Evolutionary conservation across 2,797 vertebrate species (phyloP), one percentile per base, ranked within the genome.

Genomic region (Ambastaia sidthimunki): DNA sequence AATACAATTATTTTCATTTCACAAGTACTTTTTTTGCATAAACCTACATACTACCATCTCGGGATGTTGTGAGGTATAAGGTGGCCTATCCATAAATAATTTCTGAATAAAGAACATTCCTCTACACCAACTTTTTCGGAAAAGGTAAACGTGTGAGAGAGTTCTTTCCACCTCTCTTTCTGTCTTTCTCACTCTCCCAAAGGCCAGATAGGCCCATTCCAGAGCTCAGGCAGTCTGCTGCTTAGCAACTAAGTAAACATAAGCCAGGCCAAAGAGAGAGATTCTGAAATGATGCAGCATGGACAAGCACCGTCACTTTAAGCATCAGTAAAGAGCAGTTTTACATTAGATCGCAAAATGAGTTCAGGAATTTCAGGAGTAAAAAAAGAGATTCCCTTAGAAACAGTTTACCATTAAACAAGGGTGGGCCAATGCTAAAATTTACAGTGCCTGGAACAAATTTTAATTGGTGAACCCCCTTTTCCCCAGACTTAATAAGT

Each of bases 191-290:
- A 63, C 67, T 60, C 79, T 82, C 73, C 67, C 65, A 65, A 72
- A 77, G 65, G 41, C 74, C 80, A 81, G 69, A 23, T 16, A 81
- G 76, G 59, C 52, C 71, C 87, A 88, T 88, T 86, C 85, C 84
- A 84, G 55, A 73, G 76, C 82, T 70, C 80, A 80, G 67, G 41
- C 82, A 76, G 75, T 21, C 59, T 3, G 76, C 71, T 84, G 83
- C 88, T 85, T 83, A 81, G 88, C 76, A 81, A 88, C 84, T 66
- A 57, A 25, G 75, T 81, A 87, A 86, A 88, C 75, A 89, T 28
- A 28, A 80, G 31, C 25, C 18, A 71, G 80, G 81, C 84, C 76
- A 86, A 87, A 88, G 86, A 83, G 86, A 85, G 86, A 86, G 83
- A 85, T 70, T 62, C 71, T 68, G 47, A 63, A 85, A 71, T 73